Conservation (phyloP, 35 echinoderm and acorn worm species). For the Diadema setosum region DNA sequence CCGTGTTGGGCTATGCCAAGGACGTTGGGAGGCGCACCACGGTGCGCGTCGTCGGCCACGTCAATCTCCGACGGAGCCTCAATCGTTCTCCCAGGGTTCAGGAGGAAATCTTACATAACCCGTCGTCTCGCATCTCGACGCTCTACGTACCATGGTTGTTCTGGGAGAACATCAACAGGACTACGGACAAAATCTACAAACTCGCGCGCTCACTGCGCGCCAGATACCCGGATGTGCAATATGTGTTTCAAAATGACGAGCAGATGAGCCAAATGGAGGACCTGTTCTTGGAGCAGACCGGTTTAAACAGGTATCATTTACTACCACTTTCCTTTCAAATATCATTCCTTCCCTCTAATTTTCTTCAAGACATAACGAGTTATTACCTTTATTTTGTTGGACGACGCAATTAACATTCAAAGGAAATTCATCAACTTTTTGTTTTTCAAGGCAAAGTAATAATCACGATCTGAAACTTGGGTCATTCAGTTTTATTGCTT, state of each 20-base stretch:
- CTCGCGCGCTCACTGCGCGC: slow-evolving; percentile 39
- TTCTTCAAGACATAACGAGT: too few relatives aligned
- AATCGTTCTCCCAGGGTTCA: not conserved
- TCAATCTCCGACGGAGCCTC: slow-evolving; percentile 39
- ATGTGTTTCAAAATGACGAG: slow-evolving; percentile 32
- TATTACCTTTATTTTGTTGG: too few relatives aligned
- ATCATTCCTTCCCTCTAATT: too few relatives aligned
- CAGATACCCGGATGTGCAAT: slow-evolving; percentile 42
- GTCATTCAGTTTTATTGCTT: too few relatives aligned
- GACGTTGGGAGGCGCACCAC: slow-evolving; percentile 75
- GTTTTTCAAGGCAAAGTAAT: too few relatives aligned
- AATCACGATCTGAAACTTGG: too few relatives aligned
- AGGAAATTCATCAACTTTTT: too few relatives aligned
- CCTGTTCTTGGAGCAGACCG: slow-evolving; percentile 57
- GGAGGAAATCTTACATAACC: slow-evolving; percentile 43
- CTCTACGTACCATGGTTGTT: slow-evolving; percentile 75
- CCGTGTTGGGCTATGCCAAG: slow-evolving; percentile 41
- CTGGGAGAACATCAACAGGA: slow-evolving; percentile 47
- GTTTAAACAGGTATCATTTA: slow-evolving; percentile 79
- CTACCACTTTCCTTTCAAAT: too few relatives aligned
- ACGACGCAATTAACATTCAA: too few relatives aligned
- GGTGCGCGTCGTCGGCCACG: slow-evolving; percentile 82
- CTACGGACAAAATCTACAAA: slow-evolving; percentile 41
- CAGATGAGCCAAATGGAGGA: slow-evolving; percentile 40
- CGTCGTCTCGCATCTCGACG: not conserved